Evolutionary conservation across 1,140 invertebrate species (phyloP), one percentile per base, ranked within the genome.

Genomic region (Atta cephalotes): DNA sequence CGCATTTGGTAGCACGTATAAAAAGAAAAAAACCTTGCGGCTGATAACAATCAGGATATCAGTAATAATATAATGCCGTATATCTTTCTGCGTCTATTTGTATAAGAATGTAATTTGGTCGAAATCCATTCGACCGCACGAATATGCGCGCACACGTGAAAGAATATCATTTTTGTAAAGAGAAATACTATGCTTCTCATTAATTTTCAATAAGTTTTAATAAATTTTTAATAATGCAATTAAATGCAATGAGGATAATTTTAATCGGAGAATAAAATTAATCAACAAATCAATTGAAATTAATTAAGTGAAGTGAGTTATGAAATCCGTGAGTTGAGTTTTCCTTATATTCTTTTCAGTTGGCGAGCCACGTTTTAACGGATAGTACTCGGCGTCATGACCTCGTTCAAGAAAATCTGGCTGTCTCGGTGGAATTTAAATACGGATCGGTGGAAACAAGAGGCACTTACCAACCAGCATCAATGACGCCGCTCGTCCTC

Each of bases 401-500:
- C 58, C 56, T 87, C 71, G 58, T 87, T 77, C 10, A 28, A 18
- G 39, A 39, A 65, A 58, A 51, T 66, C 45, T 72, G 45, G 49
- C 68, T 58, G 25, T 87, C 58, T 78, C 65, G 51, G 45, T 6
- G 45, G 28, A 88, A 88, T 72, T 89, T 85, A 89, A 85, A 89
- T 85, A 74, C 74, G 82, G 53, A 39, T 21, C 53, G n/a, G 4
- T 85, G 58, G 60, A 88, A 85, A 39, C 79, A 51, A 63, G 31
- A 71, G 80, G 72, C 72, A 88, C 80, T 89, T 88, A 89, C 66
- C 66, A 49, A 49, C 12, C 86, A 88, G 72, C 18, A 85, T 80
- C 80, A 89, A 85, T 89, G 87, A 89, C 74, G 49, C 66, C 72
- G 65, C 80, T 66, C 84, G 74, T 85, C 39, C 74, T 87, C 45